Evolutionary conservation across 2,797 vertebrate genomes (phyloP), one percentile per base, ranked within the genome.

Genomic region (Rachycentron canadum): DNA sequence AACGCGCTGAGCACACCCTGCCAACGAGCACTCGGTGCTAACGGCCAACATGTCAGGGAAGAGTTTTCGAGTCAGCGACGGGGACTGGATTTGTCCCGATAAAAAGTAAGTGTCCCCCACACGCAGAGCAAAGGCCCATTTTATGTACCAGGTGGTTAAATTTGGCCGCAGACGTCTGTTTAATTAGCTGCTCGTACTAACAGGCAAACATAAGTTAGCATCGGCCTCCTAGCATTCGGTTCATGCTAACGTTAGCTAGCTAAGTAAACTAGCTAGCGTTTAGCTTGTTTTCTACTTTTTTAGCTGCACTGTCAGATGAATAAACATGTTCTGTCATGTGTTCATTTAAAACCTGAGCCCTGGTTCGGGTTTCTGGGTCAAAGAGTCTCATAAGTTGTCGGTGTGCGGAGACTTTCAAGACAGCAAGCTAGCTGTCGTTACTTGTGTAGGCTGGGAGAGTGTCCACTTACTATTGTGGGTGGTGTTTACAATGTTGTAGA

Each of bases 51-150:
- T 99, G 97, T 97, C 97, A 26, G 97, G 96, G 8, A 99, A 99
- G 95, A 98, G 97, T 95, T 99, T 99, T 91, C 96, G 98, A 85
- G 97, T 99, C 21, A 99, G 98, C 91, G 98, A 99, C 85, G 98
- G 98, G 3, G 98, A 99, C 92, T 99, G 98, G 98, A 97, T 99
- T 79, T 99, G 98, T 83, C 97, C 97, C 0, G 98, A 99, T 92
- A 98, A 99, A 91, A 99, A 99, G 97, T 99, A 95, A 92, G 95
- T 34, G 10, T 3, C 1, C 17, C 13, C 13, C 3, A 26, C 8
- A 2, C 5, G 16, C 3, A 2, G 3, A 50, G n/a, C 0, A 26
- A 3, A 4, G 7, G 0, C 4, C 0, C 0, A 3, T 38, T 12
- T 43, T 7, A 7, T 0, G 2, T 0, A 0, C 1, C 1, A 0